Base-by-base conservation (phyloP, 2,113 vertebrate species). In the Potamarius usumacintae region DNA sequence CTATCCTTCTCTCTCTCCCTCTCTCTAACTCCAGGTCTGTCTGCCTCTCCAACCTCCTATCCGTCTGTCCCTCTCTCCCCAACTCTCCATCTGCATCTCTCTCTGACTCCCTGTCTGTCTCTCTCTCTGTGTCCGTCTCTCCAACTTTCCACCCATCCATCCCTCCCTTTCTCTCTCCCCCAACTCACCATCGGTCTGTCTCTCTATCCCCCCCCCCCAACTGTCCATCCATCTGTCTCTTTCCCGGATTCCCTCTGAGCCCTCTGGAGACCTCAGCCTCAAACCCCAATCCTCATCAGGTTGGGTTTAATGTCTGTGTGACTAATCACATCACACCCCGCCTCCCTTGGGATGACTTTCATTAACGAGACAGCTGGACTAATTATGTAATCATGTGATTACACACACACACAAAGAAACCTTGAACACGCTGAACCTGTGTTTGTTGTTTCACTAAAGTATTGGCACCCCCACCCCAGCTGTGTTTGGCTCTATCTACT, bases 331-430 rank as follows among this genome's bases (percentile, higher is more conserved):
- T 42, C 42, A 42, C 42, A 42, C 95, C 96, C 95, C 96, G 96
- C 96, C 97, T 97, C 96, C 95, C 27, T 15, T 14, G 30, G 97
- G 96, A 96, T 96, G 96, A 96, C 96, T 96, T 96, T 96, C 95
- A 95, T 93, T 96, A 97, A 97, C 96, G 95, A 97, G 96, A 97
- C 96, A 97, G 96, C 96, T 96, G 96, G 96, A 96, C 96, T 97
- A 96, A 97, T 97, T 97, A 96, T 96, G 96, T 97, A 97, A 97
- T 97, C 95, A 94, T 95, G 95, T 96, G 96, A 97, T 97, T 96
- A 94, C 95, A 96, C 34, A 60, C 58, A 7, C 17, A 60, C 58
- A 7, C 17, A 60, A 1, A 20, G 1, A 9, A 63, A n/a, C 25
- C 62, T 62, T 65, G 8, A 30, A 71, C 27, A 71, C 12, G 15